Base-by-base conservation (phyloP, 1,140 invertebrate species). In the Drosophila kikkawai region DNA sequence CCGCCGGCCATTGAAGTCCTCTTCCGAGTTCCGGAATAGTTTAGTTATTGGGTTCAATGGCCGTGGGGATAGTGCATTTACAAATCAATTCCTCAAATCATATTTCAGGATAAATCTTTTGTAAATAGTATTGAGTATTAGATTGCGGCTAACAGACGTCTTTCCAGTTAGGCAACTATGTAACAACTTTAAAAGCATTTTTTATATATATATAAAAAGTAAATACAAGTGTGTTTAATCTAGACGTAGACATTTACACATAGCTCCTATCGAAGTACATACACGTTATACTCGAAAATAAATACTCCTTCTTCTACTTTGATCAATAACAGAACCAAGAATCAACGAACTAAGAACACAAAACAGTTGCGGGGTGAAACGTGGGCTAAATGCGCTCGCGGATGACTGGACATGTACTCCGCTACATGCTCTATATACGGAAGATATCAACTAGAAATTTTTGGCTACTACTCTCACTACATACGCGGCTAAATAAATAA, bases 41-140 rank as follows among this genome's bases (percentile, higher is more conserved):
- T 22, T 55, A 55, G 51, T 41, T 15, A 9, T 36, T 50, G 69
- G 69, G 17, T 39, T 41, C 36, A 50, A 60, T 39, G 74, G 58
- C 64, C 44, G 63, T 47, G 47, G 58, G 47, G 66, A 34, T 73
- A 67, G 61, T 42, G 41, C 60, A 55, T 69, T 86, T 77, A 80
- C 80, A 88, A 86, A 86, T 86, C 83, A 86, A 86, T 86, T 86
- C 83, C 83, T 88, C 80, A 86, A 86, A 88, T 87, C 66, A 86
- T 87, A 86, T 86, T 79, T 87, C 67, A 88, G 80, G 76, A 83
- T 77, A 77, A 71, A 70, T 79, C 64, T 69, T 76, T 77, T 86
- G 83, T 88, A 86, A 82, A 88, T 83, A 86, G 84, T 75, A 44
- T 63, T 63, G 67, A 73, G 77, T 69, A 82, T 78, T 77, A 29